Base-by-base conservation (phyloP, 2,113 vertebrate species). In the Seriola dumerili region DNA sequence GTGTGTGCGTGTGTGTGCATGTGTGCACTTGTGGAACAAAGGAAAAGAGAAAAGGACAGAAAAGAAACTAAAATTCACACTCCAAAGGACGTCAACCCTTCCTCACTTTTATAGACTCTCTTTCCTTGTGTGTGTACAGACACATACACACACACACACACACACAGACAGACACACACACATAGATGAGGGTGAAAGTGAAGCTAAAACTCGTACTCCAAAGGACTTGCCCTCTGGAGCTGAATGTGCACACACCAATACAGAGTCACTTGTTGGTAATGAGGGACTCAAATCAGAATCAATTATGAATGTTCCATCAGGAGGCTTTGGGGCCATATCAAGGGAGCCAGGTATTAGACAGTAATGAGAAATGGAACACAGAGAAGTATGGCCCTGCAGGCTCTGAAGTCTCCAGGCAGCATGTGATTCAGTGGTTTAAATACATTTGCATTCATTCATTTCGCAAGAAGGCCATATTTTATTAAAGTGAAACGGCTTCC, bases 241-340 rank as follows among this genome's bases (percentile, higher is more conserved):
- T 75, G 40, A 71, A 78, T 63, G 78, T 72, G 88, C 79, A 63
- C 80, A 80, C 75, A 69, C 80, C 70, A 68, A 68, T 68, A 83
- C 69, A 76, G 82, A 91, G 80, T 93, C 89, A 93, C 88, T 92
- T 92, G 90, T 92, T 94, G 87, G 90, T 93, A 88, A 91, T 93
- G 90, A 93, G 88, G 80, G 84, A 73, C 67, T 88, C 87, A 83
- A 89, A 93, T 92, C 90, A 88, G 89, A 94, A 94, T 94, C 87
- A 94, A 94, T 95, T 94, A 94, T 95, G 89, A 89, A 94, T 94
- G 90, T 86, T 92, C 89, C 80, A 89, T 88, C 88, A 91, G 85
- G 89, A 91, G 68, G 85, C 88, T 93, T 79, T 67, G 81, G 85
- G 87, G 90, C 90, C 86, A 90, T 85, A 92, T 92, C 83, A 84